Evolutionary conservation across 2,113 vertebrate genomes (phyloP).

Genomic region (Sardina pilchardus): DNA sequence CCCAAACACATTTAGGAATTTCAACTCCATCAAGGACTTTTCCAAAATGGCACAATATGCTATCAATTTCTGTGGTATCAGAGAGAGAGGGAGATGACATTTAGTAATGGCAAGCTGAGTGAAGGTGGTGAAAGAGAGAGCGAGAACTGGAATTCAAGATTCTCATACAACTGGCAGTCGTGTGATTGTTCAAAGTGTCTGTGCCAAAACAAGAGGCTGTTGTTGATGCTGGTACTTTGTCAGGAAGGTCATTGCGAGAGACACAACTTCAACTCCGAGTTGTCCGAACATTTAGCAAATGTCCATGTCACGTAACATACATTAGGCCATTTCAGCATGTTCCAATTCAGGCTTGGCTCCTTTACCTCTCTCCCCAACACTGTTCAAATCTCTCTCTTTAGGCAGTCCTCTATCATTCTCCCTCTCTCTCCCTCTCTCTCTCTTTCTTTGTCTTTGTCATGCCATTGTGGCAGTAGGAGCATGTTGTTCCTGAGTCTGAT

Average conservation of each 20-base stretch:
- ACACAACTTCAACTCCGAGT: neutral
- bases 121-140: neutral
- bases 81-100: neutral
- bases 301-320: neutral
- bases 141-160: neutral
- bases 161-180: neutral
- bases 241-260: neutral
- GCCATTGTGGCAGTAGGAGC: no score
- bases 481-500: neutral
- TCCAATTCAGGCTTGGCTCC: neutral
- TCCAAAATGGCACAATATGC: neutral
- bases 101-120: neutral
- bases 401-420: no score
- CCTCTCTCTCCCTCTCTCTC: neutral
- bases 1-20: conserved; percentile 34
- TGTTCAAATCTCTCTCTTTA: no score
- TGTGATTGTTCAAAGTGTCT: neutral
- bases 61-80: neutral
- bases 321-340: neutral
- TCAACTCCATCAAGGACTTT: conserved; percentile 2
- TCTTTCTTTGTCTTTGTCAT: neutral
- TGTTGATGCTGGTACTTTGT: neutral
- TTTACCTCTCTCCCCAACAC: no score
- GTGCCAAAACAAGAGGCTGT: neutral
- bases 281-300: neutral